Conservation (phyloP, 2,797 vertebrate species). For the Scarus forsteni region DNA sequence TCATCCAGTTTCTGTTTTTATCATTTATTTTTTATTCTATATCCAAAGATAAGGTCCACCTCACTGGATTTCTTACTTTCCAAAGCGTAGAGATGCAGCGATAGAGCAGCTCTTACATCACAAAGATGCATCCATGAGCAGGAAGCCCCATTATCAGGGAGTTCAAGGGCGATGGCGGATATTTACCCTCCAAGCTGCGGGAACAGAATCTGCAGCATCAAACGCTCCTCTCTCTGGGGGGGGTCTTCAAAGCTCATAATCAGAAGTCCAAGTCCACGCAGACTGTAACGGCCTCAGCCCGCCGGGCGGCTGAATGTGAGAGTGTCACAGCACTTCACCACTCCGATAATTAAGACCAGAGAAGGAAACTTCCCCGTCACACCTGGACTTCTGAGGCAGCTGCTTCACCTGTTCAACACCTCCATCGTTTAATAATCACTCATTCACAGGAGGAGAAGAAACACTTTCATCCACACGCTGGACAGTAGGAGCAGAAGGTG, state of each 20-base stretch:
- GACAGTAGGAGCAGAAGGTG: no score
- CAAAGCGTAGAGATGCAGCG: slow-evolving; percentile 22
- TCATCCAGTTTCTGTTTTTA: no score
- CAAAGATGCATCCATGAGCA: slow-evolving; percentile 27
- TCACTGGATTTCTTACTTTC: slow-evolving; percentile 37
- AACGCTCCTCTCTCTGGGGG: slow-evolving; percentile 38
- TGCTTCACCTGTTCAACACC: slow-evolving; percentile 5
- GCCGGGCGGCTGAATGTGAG: slow-evolving; percentile 73
- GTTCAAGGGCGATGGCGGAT: slow-evolving; percentile 17
- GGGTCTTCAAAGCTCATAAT: slow-evolving; percentile 72
- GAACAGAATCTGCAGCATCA: slow-evolving; percentile 15
- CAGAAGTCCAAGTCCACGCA: slow-evolving; percentile 75
- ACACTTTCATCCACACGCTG: no score
- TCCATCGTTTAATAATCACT: background rate
- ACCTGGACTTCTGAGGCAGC: background rate
- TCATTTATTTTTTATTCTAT: no score
- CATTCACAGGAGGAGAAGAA: background rate
- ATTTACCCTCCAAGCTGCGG: slow-evolving; percentile 11
- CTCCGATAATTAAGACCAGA: slow-evolving; percentile 64
- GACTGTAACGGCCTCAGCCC: slow-evolving; percentile 73
- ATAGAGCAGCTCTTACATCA: slow-evolving; percentile 31
- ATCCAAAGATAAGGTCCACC: slow-evolving; percentile 3
- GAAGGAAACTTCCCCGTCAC: slow-evolving; percentile 17
- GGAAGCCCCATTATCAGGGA: slow-evolving; percentile 18
- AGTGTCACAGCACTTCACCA: slow-evolving; percentile 67